Percentiles rank a stretch among this genome's conserved stretches.
Conservation (phyloP, 2,113 vertebrate genomes). For the Hiodon alosoides region DNA sequence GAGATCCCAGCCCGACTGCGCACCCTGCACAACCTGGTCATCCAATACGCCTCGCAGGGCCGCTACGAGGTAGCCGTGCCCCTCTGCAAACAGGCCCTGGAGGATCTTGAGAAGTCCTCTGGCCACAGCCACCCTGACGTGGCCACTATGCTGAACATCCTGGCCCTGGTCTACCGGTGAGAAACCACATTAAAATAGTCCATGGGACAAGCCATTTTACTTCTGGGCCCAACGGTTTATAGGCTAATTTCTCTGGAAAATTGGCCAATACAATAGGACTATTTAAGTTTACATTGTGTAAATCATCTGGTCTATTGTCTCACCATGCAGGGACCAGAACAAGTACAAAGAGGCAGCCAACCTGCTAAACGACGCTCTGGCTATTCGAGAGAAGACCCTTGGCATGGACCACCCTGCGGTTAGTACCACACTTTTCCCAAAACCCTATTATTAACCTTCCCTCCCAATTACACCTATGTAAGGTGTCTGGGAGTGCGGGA, state of each 20-base stretch:
- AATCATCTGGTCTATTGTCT: not conserved
- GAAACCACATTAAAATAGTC: not conserved
- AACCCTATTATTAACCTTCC: too few species aligned
- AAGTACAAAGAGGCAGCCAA: conserved; percentile 85
- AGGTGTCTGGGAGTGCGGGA: too few species aligned
- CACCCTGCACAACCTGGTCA: conserved; percentile 81
- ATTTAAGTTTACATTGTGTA: too few species aligned
- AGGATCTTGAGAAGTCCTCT: conserved; percentile 80
- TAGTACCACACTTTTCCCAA: conserved; percentile 27
- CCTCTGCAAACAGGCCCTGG: conserved; percentile 81
- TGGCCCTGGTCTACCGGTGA: conserved; percentile 82
- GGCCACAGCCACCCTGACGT: conserved; percentile 83
- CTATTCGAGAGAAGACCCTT: conserved; percentile 77
- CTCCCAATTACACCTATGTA: too few species aligned
- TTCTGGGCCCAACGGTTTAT: not conserved
- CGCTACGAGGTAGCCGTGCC: conserved; percentile 83
- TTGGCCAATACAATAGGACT: not conserved
- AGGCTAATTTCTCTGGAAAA: not conserved
- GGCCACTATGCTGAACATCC: conserved; percentile 84
- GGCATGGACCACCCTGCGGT: conserved; percentile 78
- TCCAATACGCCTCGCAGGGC: conserved; percentile 81
- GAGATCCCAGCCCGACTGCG: conserved; percentile 79
- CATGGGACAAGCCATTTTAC: not conserved
- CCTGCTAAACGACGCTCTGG: conserved; percentile 75
- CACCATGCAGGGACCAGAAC: conserved; percentile 73